Conservation (phyloP, 2,113 vertebrate genomes). For the Chaetorhynchus papuensis region DNA sequence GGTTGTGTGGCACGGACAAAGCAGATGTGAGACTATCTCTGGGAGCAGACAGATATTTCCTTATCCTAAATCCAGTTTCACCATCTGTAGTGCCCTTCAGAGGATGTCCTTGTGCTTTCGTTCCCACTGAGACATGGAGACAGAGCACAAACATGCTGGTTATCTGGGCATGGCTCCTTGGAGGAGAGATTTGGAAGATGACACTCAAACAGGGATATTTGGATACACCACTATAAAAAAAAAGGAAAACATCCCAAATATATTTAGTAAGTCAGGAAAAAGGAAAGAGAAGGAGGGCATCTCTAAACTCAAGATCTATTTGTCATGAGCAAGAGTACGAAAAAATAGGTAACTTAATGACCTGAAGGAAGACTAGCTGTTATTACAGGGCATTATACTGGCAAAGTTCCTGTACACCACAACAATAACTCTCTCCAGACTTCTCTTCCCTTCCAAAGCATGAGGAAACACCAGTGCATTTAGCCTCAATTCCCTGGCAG, state of each 20-base stretch:
- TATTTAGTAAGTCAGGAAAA: not conserved
- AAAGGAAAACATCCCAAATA: not conserved
- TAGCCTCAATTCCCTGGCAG: slow-evolving; percentile 3
- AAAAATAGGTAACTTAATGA: slow-evolving; percentile 5
- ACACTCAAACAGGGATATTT: not conserved
- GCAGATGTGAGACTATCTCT: not conserved
- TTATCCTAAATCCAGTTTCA: not conserved
- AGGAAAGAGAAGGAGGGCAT: not conserved
- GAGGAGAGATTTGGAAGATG: not conserved
- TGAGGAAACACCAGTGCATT: slow-evolving; percentile 10
- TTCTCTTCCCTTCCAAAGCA: slow-evolving; percentile 19
- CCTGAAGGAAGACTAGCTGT: not conserved
- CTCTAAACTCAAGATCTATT: not conserved
- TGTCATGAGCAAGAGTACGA: not conserved
- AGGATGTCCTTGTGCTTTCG: not conserved
- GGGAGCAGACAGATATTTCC: not conserved
- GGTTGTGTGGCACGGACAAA: not conserved
- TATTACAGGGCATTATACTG: not conserved
- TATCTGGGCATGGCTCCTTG: not conserved
- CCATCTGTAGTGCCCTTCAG: not conserved
- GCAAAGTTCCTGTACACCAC: not conserved
- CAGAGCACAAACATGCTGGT: not conserved
- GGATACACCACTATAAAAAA: not conserved
- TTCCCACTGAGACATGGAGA: not conserved
- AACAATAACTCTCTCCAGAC: not conserved